Percentiles rank a stretch among this genome's conserved stretches.
Conservation (phyloP, 2,888 invertebrate species). For the Synergus umbraculus region DNA sequence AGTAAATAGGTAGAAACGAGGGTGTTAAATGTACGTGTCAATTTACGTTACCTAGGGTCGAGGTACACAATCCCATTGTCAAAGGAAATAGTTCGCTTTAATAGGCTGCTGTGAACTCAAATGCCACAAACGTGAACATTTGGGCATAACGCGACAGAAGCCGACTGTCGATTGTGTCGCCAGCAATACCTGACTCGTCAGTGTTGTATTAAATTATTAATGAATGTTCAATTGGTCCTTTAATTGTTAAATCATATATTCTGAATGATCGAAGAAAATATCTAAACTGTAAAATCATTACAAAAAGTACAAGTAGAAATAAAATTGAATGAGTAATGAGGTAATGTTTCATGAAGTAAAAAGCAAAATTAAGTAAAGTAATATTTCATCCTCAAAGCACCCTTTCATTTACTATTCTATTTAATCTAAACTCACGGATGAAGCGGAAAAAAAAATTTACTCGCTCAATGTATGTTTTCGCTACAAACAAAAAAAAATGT, state of each 20-base stretch:
- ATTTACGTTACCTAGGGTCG: constrained; percentile 36
- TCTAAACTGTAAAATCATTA: neutral
- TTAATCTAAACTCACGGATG: too few relatives aligned
- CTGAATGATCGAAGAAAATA: neutral
- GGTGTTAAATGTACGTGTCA: constrained; percentile 39
- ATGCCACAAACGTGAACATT: constrained; percentile 38
- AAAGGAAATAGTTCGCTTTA: constrained; percentile 38
- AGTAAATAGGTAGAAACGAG: constrained; percentile 36
- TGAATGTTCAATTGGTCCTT: neutral
- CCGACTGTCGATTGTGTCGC: constrained; percentile 11
- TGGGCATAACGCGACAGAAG: constrained; percentile 26
- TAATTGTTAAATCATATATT: neutral
- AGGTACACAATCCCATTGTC: constrained; percentile 34
- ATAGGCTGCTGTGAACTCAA: constrained; percentile 31
- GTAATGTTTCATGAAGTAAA: neutral
- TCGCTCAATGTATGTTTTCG: too few relatives aligned
- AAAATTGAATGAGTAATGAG: neutral
- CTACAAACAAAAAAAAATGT: neutral
- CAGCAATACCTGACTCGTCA: constrained; percentile 8
- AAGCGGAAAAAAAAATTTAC: too few relatives aligned
- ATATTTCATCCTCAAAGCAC: too few relatives aligned
- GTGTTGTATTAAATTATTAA: neutral
- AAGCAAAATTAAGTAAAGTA: too few relatives aligned
- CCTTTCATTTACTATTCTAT: too few relatives aligned
- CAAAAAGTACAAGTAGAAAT: neutral